Conservation (phyloP, 2,113 vertebrate genomes). For the Eira barbara region DNA sequence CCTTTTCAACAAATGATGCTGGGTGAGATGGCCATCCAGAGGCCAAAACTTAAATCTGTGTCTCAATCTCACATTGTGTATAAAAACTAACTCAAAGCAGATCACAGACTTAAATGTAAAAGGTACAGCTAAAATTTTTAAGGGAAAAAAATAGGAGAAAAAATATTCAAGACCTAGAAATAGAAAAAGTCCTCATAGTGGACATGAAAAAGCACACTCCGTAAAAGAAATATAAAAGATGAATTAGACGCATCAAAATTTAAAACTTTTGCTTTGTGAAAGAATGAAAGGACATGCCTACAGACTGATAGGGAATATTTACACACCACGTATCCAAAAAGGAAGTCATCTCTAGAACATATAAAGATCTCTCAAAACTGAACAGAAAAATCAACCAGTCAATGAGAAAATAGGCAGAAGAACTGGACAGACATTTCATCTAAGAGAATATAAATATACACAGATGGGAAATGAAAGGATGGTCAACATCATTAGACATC, state of each 20-base stretch:
- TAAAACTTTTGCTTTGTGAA: background rate
- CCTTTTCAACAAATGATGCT: background rate
- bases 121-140: background rate
- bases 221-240: background rate
- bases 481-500: background rate
- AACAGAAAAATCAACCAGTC: background rate
- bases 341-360: background rate
- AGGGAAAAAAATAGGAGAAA: background rate
- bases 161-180: background rate
- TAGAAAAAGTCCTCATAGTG: background rate
- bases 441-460: background rate
- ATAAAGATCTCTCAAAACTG: background rate
- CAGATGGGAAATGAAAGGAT: background rate
- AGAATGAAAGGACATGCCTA: background rate
- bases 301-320: background rate
- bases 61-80: background rate
- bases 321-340: background rate
- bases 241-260: background rate
- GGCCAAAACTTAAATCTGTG: background rate
- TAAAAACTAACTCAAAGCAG: background rate
- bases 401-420: background rate
- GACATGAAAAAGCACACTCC: background rate
- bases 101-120: background rate
- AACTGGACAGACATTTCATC: background rate
- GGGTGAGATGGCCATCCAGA: background rate